Evolutionary conservation across 2,888 invertebrate genomes (phyloP).

Genomic region (Drosophila aldrichi): DNA sequence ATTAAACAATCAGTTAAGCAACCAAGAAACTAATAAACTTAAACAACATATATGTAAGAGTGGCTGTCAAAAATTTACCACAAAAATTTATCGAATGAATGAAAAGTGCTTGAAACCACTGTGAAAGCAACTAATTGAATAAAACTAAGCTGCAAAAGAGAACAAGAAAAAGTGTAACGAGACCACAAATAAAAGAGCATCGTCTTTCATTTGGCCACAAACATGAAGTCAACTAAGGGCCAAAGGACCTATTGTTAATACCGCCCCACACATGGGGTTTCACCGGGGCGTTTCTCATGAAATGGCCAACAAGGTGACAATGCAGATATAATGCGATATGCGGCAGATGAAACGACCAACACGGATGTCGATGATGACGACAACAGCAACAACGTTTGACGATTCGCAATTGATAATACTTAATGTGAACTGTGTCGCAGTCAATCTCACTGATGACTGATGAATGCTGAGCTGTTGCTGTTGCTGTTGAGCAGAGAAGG

Average conservation of each 20-base stretch:
- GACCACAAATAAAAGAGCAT: conserved; percentile 19
- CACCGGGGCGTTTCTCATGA: conserved; percentile 57
- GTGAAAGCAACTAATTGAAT: conserved; percentile 46
- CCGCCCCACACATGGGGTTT: conserved; percentile 17
- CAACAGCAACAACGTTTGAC: conserved; percentile 43
- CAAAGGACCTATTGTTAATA: conserved; percentile 8
- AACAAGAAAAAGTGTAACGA: conserved; percentile 14
- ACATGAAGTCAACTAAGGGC: background rate
- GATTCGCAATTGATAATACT: conserved; percentile 67
- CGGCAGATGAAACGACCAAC: conserved; percentile 61
- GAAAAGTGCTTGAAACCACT: conserved; percentile 19
- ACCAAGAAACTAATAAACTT: too few species aligned
- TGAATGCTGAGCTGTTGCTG: conserved; percentile 28
- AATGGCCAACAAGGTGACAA: conserved; percentile 81
- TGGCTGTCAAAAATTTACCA: background rate
- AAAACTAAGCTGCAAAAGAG: conserved; percentile 7
- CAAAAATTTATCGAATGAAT: too few species aligned
- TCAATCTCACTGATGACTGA: conserved; percentile 53
- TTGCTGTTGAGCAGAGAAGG: background rate
- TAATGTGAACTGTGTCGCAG: conserved; percentile 56
- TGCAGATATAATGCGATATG: conserved; percentile 79
- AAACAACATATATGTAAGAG: too few species aligned
- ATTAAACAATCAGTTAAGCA: too few species aligned
- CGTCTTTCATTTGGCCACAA: background rate
- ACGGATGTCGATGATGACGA: conserved; percentile 45